These are phyloP conservation scores for Heteromurus nitidus DNA, from an alignment of 2,888 invertebrate genomes.

Conservation along the genomic window DNA sequence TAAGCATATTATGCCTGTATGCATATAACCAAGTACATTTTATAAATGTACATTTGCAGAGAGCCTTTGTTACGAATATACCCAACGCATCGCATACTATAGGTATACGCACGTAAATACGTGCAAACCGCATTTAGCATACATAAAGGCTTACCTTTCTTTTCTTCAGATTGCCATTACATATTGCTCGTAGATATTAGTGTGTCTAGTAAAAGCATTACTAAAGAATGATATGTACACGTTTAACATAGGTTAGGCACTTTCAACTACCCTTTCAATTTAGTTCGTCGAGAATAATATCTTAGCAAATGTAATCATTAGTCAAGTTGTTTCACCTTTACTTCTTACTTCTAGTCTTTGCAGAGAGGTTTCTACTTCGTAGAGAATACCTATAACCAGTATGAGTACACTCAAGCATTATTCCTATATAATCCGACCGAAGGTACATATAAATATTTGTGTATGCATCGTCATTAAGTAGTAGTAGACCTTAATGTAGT, in stretches of 20 bases:
- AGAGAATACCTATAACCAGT: neutral
- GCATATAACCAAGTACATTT: neutral
- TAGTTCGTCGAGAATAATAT: neutral
- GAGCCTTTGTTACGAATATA: neutral
- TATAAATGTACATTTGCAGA: neutral
- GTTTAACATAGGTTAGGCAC: conserved; percentile 13
- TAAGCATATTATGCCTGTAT: neutral
- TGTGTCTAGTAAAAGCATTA: neutral
- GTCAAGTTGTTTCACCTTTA: conserved; percentile 1
- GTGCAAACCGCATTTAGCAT: too few relatives aligned
- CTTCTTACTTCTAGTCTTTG: neutral
- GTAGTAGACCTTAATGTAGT: neutral
- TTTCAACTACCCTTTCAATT: conserved; percentile 45
- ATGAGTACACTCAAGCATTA: neutral
- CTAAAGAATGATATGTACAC: neutral
- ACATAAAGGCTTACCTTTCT: neutral
- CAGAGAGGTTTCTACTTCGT: neutral
- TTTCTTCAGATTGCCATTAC: too few relatives aligned
- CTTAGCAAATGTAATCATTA: conserved; percentile 13
- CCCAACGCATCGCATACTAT: neutral
- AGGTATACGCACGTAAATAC: neutral
- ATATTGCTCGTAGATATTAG: too few relatives aligned
- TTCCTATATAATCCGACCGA: too few relatives aligned
- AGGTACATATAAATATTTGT: too few relatives aligned
- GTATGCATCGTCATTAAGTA: neutral